phyloP scores from a whole-genome alignment of 2,113 vertebrate species.

The Barbus barbus region DNA sequence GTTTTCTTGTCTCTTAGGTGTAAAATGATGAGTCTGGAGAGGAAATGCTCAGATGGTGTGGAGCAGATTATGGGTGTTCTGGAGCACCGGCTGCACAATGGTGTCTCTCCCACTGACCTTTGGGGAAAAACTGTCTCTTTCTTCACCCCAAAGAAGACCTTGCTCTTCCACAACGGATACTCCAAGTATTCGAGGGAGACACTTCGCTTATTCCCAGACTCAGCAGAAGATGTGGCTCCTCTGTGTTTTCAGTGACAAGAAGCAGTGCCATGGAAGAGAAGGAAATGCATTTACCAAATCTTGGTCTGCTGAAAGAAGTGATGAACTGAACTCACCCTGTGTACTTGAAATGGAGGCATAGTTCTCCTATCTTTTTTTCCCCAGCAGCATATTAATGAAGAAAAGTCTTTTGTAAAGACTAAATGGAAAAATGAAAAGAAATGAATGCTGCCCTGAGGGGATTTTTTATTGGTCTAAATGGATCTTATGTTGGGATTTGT shows the following conservation, averaged over 20 bases:
- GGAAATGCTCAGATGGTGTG: constrained; percentile 68
- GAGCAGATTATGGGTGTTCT: constrained; percentile 61
- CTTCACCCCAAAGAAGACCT: constrained; percentile 69
- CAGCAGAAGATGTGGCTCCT: constrained; percentile 66
- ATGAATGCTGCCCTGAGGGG: constrained; percentile 37
- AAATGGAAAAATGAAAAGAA: not conserved
- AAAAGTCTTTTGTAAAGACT: constrained; percentile 60
- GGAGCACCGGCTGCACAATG: constrained; percentile 61
- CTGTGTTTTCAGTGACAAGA: constrained; percentile 61
- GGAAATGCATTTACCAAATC: not conserved
- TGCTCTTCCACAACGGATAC: constrained; percentile 71
- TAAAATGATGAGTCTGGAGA: constrained; percentile 70
- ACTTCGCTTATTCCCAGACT: constrained; percentile 68
- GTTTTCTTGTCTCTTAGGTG: constrained; percentile 57
- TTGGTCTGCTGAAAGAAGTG: not conserved
- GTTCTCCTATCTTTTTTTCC: no score
- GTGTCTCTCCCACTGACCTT: constrained; percentile 63
- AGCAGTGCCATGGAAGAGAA: not conserved
- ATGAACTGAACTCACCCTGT: not conserved
- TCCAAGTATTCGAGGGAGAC: constrained; percentile 71
- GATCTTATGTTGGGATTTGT: constrained; percentile 33
- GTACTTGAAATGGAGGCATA: not conserved
- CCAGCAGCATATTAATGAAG: not conserved
- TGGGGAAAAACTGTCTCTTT: constrained; percentile 74
- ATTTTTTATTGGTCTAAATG: constrained; percentile 43